Percentiles rank a stretch among this genome's conserved stretches.
Evolutionary conservation across 1,140 invertebrate genomes (phyloP).

Genomic region (Bombus cullumanus): DNA sequence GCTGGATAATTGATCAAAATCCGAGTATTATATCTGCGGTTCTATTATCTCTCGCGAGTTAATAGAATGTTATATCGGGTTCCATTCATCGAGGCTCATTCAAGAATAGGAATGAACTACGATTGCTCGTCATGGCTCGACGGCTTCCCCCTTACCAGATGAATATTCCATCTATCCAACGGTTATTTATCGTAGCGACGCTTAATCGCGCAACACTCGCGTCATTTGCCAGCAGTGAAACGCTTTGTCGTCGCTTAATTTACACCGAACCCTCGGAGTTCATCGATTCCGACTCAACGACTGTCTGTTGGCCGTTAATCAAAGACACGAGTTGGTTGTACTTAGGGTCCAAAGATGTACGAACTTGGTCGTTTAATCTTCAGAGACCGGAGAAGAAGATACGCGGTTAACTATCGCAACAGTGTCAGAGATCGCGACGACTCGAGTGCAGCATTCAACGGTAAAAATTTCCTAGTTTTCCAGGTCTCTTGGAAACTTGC

Average conservation of each 20-base stretch:
- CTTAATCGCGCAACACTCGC: conserved; percentile 1
- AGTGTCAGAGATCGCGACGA: too few species aligned
- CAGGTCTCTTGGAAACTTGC: too few species aligned
- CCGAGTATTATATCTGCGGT: background rate
- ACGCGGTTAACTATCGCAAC: too few species aligned
- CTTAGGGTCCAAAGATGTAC: background rate
- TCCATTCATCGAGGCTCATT: background rate
- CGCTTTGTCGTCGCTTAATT: conserved; percentile 2
- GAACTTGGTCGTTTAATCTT: background rate
- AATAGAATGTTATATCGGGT: background rate
- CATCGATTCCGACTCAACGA: background rate
- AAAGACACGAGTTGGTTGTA: background rate
- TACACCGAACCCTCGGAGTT: background rate
- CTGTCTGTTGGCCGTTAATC: background rate
- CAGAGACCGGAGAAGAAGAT: too few species aligned
- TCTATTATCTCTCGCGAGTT: background rate
- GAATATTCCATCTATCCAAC: background rate
- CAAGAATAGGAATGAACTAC: background rate
- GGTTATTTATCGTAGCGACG: background rate
- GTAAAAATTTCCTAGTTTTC: too few species aligned
- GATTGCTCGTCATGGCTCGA: background rate
- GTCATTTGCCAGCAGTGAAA: background rate
- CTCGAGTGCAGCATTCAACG: too few species aligned
- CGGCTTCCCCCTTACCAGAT: background rate
- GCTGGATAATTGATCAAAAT: background rate